Base-by-base conservation (phyloP, 1,140 invertebrate species). In the Drosophila pachea region DNA sequence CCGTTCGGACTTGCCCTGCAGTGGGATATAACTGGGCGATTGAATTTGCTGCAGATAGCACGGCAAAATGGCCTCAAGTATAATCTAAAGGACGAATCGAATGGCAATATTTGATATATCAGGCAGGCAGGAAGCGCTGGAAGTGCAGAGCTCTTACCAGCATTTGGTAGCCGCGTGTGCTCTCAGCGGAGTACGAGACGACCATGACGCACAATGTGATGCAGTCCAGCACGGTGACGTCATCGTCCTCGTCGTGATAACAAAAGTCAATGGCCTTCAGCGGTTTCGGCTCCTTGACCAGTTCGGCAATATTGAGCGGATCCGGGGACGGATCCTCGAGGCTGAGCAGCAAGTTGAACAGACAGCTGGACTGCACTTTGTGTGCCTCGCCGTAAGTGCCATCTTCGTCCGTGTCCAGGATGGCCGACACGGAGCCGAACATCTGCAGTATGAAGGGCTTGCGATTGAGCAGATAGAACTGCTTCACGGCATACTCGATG, bases 361-460 rank as follows among this genome's bases (percentile, higher is more conserved):
- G 90, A 81, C 94, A 96, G 74, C 94, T 94, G 0, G 97, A 95
- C 86, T 97, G 96, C 16, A 98, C 95, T 90, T 98, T 98, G 82
- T 96, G 96, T 12, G 95, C 96, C 90, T 98, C 96, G 4, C 96
- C 96, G 87, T 94, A 95, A 5, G 94, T 93, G 49, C 94, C 94
- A 62, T 94, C 93, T 83, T 95, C 95, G 88, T 99, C 97, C 2
- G 95, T 96, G 88, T 99, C 98, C 33, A 99, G 91, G 78, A 99
- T 97, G 2, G 97, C 95, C 0, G 98, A 98, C 3, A 99, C 95
- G 48, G 97, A 98, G 5, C 98, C 98, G 91, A 99, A 99, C 97
- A 99, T 98, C 92, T 99, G 96, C 16, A 99, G 91, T 68, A 99
- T 97, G 86, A 99, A 99, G 2, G 98, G 98, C 88, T 99, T 99